Conservation (phyloP, 2,888 invertebrate genomes). For the Tachina fera region DNA sequence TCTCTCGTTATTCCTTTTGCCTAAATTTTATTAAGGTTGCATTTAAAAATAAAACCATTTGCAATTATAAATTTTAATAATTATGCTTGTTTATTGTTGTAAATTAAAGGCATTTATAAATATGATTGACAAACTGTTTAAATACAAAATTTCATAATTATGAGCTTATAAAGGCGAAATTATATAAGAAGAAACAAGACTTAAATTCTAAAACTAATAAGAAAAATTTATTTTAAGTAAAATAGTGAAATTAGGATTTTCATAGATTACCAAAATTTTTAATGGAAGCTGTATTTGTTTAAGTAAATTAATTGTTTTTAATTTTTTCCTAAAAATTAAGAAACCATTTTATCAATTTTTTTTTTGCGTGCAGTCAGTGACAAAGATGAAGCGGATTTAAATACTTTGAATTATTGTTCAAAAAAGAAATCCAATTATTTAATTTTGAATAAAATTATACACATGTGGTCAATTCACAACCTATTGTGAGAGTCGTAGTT, state of each 20-base stretch:
- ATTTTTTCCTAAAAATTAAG: slow-evolving; percentile 15
- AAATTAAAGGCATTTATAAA: no score
- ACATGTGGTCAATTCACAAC: no score
- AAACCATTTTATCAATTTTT: slow-evolving; percentile 41
- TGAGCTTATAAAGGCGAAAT: slow-evolving; percentile 7
- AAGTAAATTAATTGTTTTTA: slow-evolving; percentile 4
- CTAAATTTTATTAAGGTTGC: no score
- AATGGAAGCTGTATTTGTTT: slow-evolving; percentile 32
- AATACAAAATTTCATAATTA: slow-evolving; percentile 2
- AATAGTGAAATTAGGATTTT: background rate
- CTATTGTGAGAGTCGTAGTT: no score
- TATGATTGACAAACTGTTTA: background rate
- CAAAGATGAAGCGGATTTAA: background rate
- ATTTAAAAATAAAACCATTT: no score
- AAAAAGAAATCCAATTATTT: no score
- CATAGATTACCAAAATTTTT: background rate
- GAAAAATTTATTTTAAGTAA: background rate
- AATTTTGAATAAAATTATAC: no score
- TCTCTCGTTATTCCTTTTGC: no score
- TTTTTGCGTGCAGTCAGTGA: slow-evolving; percentile 9
- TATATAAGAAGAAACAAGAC: slow-evolving; percentile 13
- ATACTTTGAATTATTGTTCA: background rate
- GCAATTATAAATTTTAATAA: no score
- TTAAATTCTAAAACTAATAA: background rate
- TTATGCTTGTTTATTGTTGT: no score